phyloP scores from a whole-genome alignment of 1,140 invertebrate genomes.

The Drosophila lacteicornis region DNA sequence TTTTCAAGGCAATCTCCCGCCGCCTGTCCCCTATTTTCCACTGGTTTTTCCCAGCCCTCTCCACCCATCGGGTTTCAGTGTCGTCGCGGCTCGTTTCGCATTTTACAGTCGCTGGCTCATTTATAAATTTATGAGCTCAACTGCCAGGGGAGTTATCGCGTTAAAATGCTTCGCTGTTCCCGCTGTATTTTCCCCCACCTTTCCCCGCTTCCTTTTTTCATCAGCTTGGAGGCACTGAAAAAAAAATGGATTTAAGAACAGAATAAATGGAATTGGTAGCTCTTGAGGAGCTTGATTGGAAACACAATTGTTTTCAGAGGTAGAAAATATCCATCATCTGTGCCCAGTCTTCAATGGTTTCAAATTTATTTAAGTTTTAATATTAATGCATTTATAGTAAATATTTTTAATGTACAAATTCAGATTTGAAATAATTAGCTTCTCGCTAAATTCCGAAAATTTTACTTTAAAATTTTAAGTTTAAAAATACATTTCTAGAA shows the following conservation, averaged over 20 bases:
- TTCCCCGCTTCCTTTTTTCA: neutral
- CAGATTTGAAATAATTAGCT: no score
- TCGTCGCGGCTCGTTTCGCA: slow-evolving; percentile 76
- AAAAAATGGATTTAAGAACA: neutral
- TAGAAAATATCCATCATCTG: neutral
- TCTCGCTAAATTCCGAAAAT: no score
- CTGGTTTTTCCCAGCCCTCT: slow-evolving; percentile 25
- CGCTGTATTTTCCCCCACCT: slow-evolving; percentile 8
- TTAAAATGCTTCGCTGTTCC: slow-evolving; percentile 68
- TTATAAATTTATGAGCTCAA: slow-evolving; percentile 83
- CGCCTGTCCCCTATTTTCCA: slow-evolving; percentile 26
- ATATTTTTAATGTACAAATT: no score
- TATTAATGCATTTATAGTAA: no score
- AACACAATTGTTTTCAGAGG: no score
- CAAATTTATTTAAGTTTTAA: no score
- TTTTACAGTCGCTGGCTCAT: slow-evolving; percentile 81
- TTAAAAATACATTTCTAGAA: neutral
- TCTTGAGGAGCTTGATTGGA: neutral
- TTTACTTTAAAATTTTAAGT: neutral
- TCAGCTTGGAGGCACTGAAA: neutral
- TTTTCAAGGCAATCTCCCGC: slow-evolving; percentile 61
- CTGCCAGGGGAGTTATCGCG: slow-evolving; percentile 82
- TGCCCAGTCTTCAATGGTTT: no score
- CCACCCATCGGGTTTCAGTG: slow-evolving; percentile 40
- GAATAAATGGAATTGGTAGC: neutral